Conservation (phyloP, 1,140 invertebrate genomes). For the Lasaia peninsularis region DNA sequence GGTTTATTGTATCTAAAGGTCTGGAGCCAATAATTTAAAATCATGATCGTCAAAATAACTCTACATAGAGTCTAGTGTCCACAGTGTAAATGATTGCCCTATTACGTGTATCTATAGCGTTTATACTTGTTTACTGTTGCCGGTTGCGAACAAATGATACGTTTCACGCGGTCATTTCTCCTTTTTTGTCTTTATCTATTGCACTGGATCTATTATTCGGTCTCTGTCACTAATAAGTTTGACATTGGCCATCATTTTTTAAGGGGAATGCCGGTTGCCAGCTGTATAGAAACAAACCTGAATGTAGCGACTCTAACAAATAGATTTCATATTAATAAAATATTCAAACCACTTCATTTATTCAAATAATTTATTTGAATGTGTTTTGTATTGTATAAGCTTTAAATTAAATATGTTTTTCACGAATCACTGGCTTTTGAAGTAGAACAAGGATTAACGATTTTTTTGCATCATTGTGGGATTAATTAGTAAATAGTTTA, state of each 20-base stretch:
- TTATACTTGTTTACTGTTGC: slow-evolving; percentile 6
- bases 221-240: slow-evolving; percentile 11
- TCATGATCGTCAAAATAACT: not conserved
- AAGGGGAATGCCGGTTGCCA: not conserved
- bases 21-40: too few relatives aligned
- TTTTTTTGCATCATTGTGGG: too few relatives aligned
- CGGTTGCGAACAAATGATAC: slow-evolving; percentile 11
- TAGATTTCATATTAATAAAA: too few relatives aligned
- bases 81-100: not conserved
- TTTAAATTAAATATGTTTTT: too few relatives aligned
- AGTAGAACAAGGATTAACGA: too few relatives aligned
- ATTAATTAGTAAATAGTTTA: too few relatives aligned
- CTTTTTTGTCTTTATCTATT: slow-evolving; percentile 11
- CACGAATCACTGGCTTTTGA: too few relatives aligned
- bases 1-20: too few relatives aligned
- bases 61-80: slow-evolving; percentile 7
- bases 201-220: slow-evolving; percentile 7
- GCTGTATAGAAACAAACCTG: not conserved
- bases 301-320: not conserved
- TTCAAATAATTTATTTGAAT: too few relatives aligned
- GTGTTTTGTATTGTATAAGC: too few relatives aligned
- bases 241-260: slow-evolving; percentile 3
- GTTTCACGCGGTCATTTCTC: slow-evolving; percentile 10
- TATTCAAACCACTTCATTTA: too few relatives aligned
- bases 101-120: slow-evolving; percentile 4